These are phyloP conservation scores for Ciconia stormi DNA, from an alignment of 2,113 vertebrate species.

Conservation along the genomic window DNA sequence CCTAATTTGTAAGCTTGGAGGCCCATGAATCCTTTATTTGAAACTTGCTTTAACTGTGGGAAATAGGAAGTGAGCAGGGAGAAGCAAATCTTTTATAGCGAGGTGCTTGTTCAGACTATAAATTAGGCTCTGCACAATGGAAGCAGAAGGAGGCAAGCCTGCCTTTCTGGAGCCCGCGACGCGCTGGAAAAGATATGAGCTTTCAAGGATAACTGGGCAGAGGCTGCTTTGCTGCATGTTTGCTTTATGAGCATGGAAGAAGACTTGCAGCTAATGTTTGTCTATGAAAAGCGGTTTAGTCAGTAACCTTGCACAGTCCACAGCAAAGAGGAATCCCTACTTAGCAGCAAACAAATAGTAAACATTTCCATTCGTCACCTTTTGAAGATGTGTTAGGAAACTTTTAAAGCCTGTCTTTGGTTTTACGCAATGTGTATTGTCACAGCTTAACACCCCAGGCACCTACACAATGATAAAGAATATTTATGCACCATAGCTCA, in stretches of 20 bases:
- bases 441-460: neutral
- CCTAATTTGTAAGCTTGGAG: conserved; percentile 74
- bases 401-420: neutral
- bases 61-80: conserved; percentile 77
- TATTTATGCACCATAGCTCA: neutral
- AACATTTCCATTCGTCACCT: neutral
- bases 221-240: conserved; percentile 23
- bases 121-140: conserved; percentile 71
- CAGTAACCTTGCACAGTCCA: neutral
- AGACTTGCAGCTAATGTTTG: conserved; percentile 10
- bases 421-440: neutral
- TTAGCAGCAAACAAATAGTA: conserved; percentile 49
- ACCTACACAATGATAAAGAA: neutral
- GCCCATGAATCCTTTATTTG: conserved; percentile 64
- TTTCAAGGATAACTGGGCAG: conserved; percentile 57
- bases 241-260: conserved; percentile 1
- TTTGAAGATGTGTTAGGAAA: neutral
- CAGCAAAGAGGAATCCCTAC: neutral
- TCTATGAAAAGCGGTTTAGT: conserved; percentile 8
- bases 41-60: conserved; percentile 76
- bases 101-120: conserved; percentile 67
- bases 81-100: conserved; percentile 67
- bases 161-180: conserved; percentile 51
- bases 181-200: conserved; percentile 1
- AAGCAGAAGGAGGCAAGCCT: conserved; percentile 60